phyloP scores from a whole-genome alignment of 64 coral and sea anemone genomes.

The Montipora foliosa region DNA sequence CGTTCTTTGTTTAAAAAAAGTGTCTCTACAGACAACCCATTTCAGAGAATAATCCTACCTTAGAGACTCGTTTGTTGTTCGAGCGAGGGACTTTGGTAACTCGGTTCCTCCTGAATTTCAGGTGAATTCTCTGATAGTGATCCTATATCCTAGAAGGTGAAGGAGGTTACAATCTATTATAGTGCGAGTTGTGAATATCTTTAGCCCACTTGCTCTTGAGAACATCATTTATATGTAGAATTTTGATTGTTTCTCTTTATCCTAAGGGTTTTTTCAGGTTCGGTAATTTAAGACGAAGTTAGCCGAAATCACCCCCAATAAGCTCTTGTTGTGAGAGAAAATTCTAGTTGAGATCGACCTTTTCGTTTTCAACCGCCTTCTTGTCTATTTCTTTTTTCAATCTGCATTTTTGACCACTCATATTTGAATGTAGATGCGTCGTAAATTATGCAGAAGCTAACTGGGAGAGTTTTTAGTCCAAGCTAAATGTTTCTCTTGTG shows the following conservation, averaged over 20 bases:
- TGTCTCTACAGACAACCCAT: background rate
- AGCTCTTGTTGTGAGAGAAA: background rate
- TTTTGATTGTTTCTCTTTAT: background rate
- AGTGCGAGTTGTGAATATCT: background rate
- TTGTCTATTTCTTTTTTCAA: background rate
- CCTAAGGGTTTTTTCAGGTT: too few relatives aligned
- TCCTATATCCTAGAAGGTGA: background rate
- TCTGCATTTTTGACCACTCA: background rate
- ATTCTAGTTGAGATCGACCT: background rate
- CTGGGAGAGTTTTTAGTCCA: background rate
- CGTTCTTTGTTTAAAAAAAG: background rate
- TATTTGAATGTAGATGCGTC: background rate
- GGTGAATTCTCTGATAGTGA: background rate
- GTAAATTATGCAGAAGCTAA: background rate
- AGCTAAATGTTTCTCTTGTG: background rate
- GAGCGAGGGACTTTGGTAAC: background rate
- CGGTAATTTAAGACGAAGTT: too few relatives aligned
- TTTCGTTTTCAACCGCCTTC: background rate
- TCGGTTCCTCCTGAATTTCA: background rate
- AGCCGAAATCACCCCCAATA: background rate
- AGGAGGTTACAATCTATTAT: background rate
- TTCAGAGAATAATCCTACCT: background rate
- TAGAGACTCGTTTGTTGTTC: background rate
- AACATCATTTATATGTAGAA: background rate
- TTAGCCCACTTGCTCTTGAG: background rate